Percentiles rank a stretch among this genome's conserved stretches.
These are phyloP conservation scores for Pipistrellus kuhlii DNA, from an alignment of 2,797 vertebrate species.

Conservation along the genomic window DNA sequence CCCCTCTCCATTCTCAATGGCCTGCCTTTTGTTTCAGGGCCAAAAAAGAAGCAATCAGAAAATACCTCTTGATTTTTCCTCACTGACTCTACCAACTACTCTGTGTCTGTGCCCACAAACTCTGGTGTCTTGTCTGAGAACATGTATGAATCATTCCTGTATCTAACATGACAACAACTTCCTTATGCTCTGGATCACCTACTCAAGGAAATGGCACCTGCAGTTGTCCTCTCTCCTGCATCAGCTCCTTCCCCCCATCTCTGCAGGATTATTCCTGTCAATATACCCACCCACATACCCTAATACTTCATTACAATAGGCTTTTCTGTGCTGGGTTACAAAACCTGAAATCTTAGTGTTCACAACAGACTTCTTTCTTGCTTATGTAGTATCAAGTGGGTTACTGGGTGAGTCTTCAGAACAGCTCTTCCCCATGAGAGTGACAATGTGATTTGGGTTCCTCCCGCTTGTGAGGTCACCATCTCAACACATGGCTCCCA, in stretches of 20 bases:
- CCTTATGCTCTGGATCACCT: neutral
- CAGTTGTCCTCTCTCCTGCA: neutral
- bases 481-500: neutral
- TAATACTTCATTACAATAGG: neutral
- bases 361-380: conserved; percentile 8
- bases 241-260: neutral
- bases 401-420: neutral
- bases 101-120: neutral
- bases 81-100: neutral
- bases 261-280: neutral
- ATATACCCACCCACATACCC: too few relatives aligned
- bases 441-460: neutral
- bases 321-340: neutral
- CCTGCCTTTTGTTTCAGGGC: neutral
- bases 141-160: neutral
- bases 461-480: neutral
- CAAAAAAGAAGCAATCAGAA: neutral
- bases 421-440: neutral
- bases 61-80: neutral
- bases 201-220: neutral
- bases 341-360: neutral
- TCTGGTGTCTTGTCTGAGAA: neutral
- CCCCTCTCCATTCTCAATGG: neutral
- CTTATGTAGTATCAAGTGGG: neutral
- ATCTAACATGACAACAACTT: neutral